Conservation (phyloP, 92 coral and sea anemone genomes). For the Blastomussa wellsi region DNA sequence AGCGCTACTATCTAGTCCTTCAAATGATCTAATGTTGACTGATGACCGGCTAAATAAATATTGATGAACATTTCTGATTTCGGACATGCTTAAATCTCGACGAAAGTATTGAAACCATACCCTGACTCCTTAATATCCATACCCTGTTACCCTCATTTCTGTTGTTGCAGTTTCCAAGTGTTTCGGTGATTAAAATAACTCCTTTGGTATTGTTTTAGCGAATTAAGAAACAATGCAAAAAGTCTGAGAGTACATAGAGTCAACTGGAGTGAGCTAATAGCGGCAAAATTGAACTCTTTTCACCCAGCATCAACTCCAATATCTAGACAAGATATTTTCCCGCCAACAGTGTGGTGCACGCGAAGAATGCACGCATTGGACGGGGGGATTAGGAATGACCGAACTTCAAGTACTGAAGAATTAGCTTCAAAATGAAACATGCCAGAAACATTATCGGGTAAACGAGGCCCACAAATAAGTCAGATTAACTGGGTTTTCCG, state of each 20-base stretch:
- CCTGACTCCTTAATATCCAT: no score
- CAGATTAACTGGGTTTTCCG: not conserved
- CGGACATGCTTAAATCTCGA: no score
- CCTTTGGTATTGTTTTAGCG: not conserved
- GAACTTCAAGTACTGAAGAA: constrained; percentile 51
- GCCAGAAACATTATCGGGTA: constrained; percentile 46
- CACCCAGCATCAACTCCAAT: constrained; percentile 60
- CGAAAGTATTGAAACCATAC: no score
- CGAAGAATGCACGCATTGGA: constrained; percentile 67
- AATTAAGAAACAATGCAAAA: not conserved
- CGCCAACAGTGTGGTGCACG: constrained; percentile 73
- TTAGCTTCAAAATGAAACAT: constrained; percentile 57
- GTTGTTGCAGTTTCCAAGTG: not conserved
- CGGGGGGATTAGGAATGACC: constrained; percentile 62
- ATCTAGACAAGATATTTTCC: constrained; percentile 65
- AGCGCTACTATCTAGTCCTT: no score
- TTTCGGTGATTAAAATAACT: not conserved
- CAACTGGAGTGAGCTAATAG: not conserved
- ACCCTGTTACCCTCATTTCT: no score
- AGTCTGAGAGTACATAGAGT: constrained; percentile 36
- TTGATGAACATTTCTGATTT: no score
- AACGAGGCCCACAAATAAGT: not conserved
- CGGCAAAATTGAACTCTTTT: constrained; percentile 54
- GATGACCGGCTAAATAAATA: no score
- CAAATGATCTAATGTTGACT: no score